Base-by-base conservation (phyloP, 2,797 vertebrate species). In the Acestrorhynchus altus region DNA sequence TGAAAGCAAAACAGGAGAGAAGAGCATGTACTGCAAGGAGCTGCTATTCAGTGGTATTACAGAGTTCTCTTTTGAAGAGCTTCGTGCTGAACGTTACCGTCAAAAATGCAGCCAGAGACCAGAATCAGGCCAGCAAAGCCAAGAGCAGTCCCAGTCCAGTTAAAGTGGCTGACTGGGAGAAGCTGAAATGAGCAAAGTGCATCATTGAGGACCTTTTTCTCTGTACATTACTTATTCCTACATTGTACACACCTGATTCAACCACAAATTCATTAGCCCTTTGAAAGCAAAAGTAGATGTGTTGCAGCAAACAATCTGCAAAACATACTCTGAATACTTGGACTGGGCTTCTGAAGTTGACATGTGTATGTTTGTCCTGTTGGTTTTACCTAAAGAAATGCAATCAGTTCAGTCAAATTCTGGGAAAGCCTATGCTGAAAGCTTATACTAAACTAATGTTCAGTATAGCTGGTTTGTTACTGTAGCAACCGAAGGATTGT, bases 21-120 rank as follows among this genome's bases (percentile, higher is more conserved):
- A 92, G 84, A 92, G 92, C 82, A 98, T 97, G 96, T 99, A 98
- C 90, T 98, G 96, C 88, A 96, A 96, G 88, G 95, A 96, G 42
- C 95, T 96, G 85, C 93, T 98, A 69, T 93, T 96, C 86, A 95
- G 93, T 22, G 98, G 98, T 12, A 94, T 95, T 0, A 88, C 93
- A 0, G 98, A 99, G 59, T 98, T 99, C 87, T 96, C 95, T 79
- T 96, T 99, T 18, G 98, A 99, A 87, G 98, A 99, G 84, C 94
- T 99, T 79, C 88, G 95, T 7, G 96, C 96, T 20, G 96, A 98
- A 79, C 91, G 93, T 77, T 96, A 94, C 87, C 93, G 95, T n/a
- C 95, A 96, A 86, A 96, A 95, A 87, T 83, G 84, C 0, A 89
- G 88, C 13, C 88, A 89, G 69, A 87, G 61, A 80, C 81, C 86